Percentiles rank a stretch among this genome's conserved stretches.
phyloP scores from a whole-genome alignment of 2,888 invertebrate species.

The Eupithecia subfuscata region DNA sequence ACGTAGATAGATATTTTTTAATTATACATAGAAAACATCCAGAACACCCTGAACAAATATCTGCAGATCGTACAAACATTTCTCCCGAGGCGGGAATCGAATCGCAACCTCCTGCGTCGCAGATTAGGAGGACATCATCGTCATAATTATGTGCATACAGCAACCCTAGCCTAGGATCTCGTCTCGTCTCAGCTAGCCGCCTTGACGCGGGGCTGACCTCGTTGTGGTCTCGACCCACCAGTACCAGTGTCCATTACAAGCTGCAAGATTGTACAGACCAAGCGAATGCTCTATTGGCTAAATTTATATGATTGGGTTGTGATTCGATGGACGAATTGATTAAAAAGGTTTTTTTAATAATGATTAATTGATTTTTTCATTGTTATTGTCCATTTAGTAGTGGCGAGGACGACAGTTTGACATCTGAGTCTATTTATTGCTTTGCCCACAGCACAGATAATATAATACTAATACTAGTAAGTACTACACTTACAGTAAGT shows the following conservation, averaged over 20 bases:
- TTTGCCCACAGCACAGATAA: too few relatives aligned
- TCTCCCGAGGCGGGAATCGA: too few relatives aligned
- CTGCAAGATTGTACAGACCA: conserved; percentile 17
- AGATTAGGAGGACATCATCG: too few relatives aligned
- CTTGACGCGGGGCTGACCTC: conserved; percentile 37
- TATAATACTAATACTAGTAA: too few relatives aligned
- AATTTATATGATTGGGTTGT: conserved; percentile 10
- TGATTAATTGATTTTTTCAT: background rate
- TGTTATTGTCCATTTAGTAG: background rate
- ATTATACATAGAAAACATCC: too few relatives aligned
- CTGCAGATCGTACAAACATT: too few relatives aligned
- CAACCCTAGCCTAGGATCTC: conserved; percentile 17
- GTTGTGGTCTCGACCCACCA: conserved; percentile 42
- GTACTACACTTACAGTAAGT: too few relatives aligned
- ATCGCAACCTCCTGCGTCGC: too few relatives aligned
- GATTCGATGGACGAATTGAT: background rate
- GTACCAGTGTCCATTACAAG: conserved; percentile 33
- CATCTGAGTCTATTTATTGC: too few relatives aligned
- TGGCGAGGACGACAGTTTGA: too few relatives aligned
- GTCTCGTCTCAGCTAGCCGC: conserved; percentile 29
- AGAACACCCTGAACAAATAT: too few relatives aligned
- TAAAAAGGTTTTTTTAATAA: background rate
- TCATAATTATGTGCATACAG: background rate
- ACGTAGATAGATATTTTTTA: too few relatives aligned
- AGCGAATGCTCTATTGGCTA: conserved; percentile 11